Percentiles rank a stretch among this genome's conserved stretches.
Evolutionary conservation across 2,113 vertebrate genomes (phyloP).

Genomic region (Trochalopteron elliotii): DNA sequence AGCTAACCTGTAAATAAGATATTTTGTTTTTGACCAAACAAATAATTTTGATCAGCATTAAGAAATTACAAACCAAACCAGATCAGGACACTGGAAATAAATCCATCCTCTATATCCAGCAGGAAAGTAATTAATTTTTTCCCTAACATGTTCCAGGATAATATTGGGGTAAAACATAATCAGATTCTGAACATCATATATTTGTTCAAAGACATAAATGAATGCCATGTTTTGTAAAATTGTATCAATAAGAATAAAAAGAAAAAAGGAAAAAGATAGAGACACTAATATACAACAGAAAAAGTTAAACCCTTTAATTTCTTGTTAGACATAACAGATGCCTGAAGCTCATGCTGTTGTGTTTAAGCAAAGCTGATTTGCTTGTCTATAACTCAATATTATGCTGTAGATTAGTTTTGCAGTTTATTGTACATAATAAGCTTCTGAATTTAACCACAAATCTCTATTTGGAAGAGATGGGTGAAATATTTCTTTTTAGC

Average conservation of each 20-base stretch:
- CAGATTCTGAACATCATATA: not conserved
- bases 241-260: not conserved
- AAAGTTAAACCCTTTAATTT: not conserved
- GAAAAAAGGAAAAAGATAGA: not conserved
- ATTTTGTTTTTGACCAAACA: not conserved
- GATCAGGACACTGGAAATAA: not conserved
- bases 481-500: not conserved
- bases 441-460: not conserved
- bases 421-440: not conserved
- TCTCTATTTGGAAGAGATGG: not conserved
- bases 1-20: not conserved
- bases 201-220: not conserved
- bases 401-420: not conserved
- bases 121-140: not conserved
- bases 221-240: not conserved
- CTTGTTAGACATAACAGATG: not conserved
- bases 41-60: not conserved
- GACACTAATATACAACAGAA: not conserved
- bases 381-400: not conserved
- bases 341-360: not conserved
- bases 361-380: not conserved
- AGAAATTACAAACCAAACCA: not conserved
- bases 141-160: not conserved
- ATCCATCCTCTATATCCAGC: not conserved
- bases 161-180: not conserved